Evolutionary conservation across 2,113 vertebrate genomes (phyloP), one percentile per base, ranked within the genome.

Genomic region (Thomomys bottae): DNA sequence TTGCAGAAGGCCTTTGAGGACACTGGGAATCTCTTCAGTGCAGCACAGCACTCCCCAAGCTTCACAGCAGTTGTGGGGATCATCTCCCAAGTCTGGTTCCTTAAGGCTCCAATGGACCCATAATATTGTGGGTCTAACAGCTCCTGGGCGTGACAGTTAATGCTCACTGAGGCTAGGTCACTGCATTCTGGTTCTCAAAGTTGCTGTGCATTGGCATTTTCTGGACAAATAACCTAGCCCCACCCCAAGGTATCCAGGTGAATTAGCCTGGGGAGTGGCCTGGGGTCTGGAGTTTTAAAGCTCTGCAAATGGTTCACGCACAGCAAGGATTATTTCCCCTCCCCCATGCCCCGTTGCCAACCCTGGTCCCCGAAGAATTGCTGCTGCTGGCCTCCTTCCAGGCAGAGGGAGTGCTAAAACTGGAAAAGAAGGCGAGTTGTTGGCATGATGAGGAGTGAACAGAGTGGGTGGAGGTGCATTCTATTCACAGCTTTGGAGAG

Each of bases 131-230:
- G 18, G 54, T 75, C 57, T 42, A 28, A 23, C 36, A 14, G 8
- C 57, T 66, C 30, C 26, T 32, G 11, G 10, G 26, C 0, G 4
- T 34, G 21, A 24, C 36, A 1, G 9, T 14, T 6, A 21, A 18
- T 7, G 21, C 20, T 0, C 14, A 1, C n/a, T 79, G 38, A 67
- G 73, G 5, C 17, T 24, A 6, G 61, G 68, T 0, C 2, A 23
- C 32, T 40, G 20, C 5, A 40, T 30, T 1, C 23, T 14, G 8
- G 10, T 40, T 78, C 82, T 78, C 61, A 57, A 6, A 42, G 21
- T 24, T 32, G 3, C 54, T 42, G 10, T 10, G 2, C 12, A 0
- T 4, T 14, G 81, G 30, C 28, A 24, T 54, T 57, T 2, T 0
- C 54, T n/a, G 2, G 10, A 49, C 40, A 82, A 18, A 30, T 59